phyloP scores from a whole-genome alignment of 2,888 invertebrate species.

The Ormyrus rosae region DNA sequence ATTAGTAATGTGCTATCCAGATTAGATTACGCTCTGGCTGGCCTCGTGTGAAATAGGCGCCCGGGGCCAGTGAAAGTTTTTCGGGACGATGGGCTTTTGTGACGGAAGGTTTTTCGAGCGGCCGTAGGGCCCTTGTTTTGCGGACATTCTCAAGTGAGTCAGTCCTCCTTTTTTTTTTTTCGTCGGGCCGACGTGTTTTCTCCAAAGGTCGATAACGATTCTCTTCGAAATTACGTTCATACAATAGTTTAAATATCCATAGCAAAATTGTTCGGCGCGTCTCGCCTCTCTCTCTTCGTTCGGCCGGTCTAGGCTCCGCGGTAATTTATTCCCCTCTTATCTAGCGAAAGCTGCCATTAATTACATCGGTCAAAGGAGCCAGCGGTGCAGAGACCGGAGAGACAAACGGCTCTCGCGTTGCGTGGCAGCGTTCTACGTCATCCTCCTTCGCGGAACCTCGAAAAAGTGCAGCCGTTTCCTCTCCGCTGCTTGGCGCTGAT shows the following conservation, averaged over 20 bases:
- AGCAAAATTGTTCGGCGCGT: not conserved
- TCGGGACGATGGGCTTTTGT: no score
- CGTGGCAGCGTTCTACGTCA: not conserved
- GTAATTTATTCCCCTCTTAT: not conserved
- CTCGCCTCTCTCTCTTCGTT: no score
- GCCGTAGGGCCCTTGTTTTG: no score
- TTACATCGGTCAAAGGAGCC: constrained; percentile 5
- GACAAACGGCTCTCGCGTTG: not conserved
- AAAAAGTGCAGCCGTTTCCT: not conserved
- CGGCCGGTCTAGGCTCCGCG: not conserved
- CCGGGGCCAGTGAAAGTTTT: no score
- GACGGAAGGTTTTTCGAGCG: no score
- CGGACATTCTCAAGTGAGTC: no score
- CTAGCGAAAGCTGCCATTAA: constrained; percentile 19
- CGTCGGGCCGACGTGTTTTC: no score
- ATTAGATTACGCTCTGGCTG: constrained; percentile 5
- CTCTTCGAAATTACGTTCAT: not conserved
- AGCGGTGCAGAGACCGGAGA: not conserved
- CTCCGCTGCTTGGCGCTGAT: no score
- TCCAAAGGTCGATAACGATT: not conserved
- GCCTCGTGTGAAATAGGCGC: no score
- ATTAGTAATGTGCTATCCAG: constrained; percentile 21
- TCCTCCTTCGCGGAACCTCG: not conserved
- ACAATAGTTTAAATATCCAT: no score
- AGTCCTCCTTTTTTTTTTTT: not conserved